Evolutionary conservation across 2,113 vertebrate genomes (phyloP), one percentile per base, ranked within the genome.

Genomic region (Periophthalmodon schlosseri): DNA sequence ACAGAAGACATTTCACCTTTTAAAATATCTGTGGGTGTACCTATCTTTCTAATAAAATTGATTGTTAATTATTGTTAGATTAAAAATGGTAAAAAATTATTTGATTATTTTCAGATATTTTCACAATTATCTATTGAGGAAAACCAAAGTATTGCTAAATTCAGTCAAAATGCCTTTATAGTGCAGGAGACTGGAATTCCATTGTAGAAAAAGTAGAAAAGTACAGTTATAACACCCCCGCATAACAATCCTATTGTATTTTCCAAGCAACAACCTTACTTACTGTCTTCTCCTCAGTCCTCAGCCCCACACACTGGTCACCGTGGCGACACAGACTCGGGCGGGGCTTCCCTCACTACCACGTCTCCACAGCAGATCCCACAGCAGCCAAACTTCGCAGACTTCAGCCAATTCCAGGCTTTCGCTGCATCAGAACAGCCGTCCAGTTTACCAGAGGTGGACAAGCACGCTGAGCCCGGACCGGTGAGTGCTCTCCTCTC

Each of bases 341-440:
- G 73, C 44, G 91, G 95, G 5, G 91, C 94, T 0, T 95, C 74
- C 77, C 94, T 91, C 94, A 95, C 89, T 94, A 95, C 95, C 91
- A 97, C 97, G 84, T 98, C 98, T 76, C 96, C 97, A 56, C 97
- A 98, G 57, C 97, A 97, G 95, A 97, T 99, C 77, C 98, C 98
- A 75, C 96, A 99, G 71, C 98, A 99, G 93, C 98, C 97, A 88
- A 99, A 99, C 88, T 99, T 99, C 83, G 97, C 98, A 18, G 98
- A 99, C 91, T 99, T 99, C 90, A 99, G 97, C 88, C 98, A 99
- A 66, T 99, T 99, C 91, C 95, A 97, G 92, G 96, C 93, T 52
- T 97, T 97, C 86, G 95, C 93, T 70, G 95, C 94, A 0, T 89
- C 90, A 49, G 97, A 99, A 64, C 95, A 96, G 80, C 95, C 96